Conservation (phyloP, 2,888 invertebrate genomes). For the Dryomyza anilis region DNA sequence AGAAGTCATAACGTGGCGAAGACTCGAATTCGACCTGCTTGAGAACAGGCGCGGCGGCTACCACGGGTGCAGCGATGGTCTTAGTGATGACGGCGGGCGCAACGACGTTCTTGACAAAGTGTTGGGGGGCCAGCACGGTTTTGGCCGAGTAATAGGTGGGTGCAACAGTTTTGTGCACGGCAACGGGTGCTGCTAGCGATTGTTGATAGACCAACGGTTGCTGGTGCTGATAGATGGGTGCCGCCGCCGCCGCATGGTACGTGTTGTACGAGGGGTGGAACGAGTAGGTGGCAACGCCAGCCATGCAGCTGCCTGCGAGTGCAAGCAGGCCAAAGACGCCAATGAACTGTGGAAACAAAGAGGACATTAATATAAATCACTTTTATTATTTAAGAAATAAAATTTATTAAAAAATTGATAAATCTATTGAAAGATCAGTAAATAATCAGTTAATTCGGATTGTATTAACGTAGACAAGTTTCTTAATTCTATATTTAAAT, state of each 20-base stretch:
- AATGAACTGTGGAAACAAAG: constrained; percentile 40
- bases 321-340: constrained; percentile 46
- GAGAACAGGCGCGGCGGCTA: constrained; percentile 37
- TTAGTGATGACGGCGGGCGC: neutral
- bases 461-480: too few relatives aligned
- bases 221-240: constrained; percentile 25
- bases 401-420: too few relatives aligned
- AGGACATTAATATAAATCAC: too few relatives aligned
- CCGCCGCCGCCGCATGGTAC: constrained; percentile 35
- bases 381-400: too few relatives aligned
- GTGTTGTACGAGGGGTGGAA: constrained; percentile 51
- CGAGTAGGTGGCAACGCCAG: constrained; percentile 48
- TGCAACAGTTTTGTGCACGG: constrained; percentile 33
- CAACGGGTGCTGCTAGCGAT: constrained; percentile 21
- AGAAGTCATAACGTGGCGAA: constrained; percentile 60
- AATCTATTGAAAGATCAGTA: too few relatives aligned
- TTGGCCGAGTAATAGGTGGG: neutral
- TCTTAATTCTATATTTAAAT: too few relatives aligned
- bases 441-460: too few relatives aligned
- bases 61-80: constrained; percentile 21
- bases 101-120: constrained; percentile 9
- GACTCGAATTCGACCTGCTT: constrained; percentile 51
- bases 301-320: constrained; percentile 40
- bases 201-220: constrained; percentile 32
- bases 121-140: neutral